Percentiles rank a stretch among this genome's conserved stretches.
These are phyloP conservation scores for Gymnobelideus leadbeateri DNA, from an alignment of 2,113 vertebrate species.

Conservation along the genomic window DNA sequence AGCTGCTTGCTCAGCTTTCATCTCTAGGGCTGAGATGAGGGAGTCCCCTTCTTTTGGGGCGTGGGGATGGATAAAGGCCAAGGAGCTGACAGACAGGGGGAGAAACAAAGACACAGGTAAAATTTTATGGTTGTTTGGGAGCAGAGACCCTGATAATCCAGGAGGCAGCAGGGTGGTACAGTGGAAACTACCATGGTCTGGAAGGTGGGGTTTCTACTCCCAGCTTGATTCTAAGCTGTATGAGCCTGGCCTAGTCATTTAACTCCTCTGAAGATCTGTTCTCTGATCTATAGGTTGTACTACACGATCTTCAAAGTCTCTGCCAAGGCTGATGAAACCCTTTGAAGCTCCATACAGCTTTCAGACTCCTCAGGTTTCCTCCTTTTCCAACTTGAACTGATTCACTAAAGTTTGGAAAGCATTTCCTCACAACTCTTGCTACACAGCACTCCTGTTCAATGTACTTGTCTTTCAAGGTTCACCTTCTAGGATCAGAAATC, in stretches of 20 bases:
- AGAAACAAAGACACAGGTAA: not conserved
- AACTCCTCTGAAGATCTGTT: constrained; percentile 2
- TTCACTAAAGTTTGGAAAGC: not conserved
- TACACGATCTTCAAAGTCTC: not conserved
- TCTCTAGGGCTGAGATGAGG: not conserved
- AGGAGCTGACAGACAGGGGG: not conserved
- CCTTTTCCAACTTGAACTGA: not conserved
- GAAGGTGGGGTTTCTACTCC: not conserved
- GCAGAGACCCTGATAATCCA: not conserved
- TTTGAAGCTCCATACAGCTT: not conserved
- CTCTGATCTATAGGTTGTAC: not conserved
- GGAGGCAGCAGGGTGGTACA: not conserved
- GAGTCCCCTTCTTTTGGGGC: not conserved
- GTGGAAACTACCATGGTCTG: not conserved
- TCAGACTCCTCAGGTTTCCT: not conserved
- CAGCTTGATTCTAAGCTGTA: not conserved
- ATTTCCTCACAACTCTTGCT: not conserved
- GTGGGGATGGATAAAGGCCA: not conserved
- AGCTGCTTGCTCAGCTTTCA: not conserved
- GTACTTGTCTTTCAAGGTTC: not conserved
- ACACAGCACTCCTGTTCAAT: not conserved
- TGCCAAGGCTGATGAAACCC: not conserved
- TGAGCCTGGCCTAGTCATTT: not conserved
- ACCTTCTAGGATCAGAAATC: not conserved
- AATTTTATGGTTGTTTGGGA: not conserved